phyloP scores from a whole-genome alignment of 2,113 vertebrate genomes.

The Zapornia atra region DNA sequence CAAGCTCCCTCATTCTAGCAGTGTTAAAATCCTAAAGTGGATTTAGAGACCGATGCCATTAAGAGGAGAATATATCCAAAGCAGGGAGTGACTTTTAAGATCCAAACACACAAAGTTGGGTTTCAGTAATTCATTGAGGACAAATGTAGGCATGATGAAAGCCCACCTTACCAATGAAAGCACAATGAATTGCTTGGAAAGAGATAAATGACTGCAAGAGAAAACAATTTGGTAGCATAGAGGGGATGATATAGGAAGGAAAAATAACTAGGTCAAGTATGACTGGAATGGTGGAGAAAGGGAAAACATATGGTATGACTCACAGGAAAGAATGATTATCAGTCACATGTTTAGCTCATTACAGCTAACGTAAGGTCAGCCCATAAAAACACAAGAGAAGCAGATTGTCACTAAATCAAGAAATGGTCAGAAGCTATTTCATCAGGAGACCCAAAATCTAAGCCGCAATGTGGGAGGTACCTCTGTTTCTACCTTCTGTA shows the following conservation, averaged over 20 bases:
- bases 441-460: background rate
- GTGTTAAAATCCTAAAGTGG: background rate
- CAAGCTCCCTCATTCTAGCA: background rate
- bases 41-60: background rate
- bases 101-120: background rate
- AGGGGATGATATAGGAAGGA: background rate
- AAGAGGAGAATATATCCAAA: background rate
- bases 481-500: background rate
- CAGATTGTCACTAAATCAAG: background rate
- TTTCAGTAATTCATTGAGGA: background rate
- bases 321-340: background rate
- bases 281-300: background rate
- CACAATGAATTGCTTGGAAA: background rate
- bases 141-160: background rate
- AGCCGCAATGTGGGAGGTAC: accelerated
- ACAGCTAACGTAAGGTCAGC: background rate
- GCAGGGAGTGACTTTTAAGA: accelerated
- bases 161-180: background rate
- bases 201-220: background rate
- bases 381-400: background rate
- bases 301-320: background rate
- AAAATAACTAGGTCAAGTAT: background rate
- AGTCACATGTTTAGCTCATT: background rate
- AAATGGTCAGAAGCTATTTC: background rate
- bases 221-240: background rate